phyloP scores from a whole-genome alignment of 2,113 vertebrate genomes.

The Ciconia stormi region DNA sequence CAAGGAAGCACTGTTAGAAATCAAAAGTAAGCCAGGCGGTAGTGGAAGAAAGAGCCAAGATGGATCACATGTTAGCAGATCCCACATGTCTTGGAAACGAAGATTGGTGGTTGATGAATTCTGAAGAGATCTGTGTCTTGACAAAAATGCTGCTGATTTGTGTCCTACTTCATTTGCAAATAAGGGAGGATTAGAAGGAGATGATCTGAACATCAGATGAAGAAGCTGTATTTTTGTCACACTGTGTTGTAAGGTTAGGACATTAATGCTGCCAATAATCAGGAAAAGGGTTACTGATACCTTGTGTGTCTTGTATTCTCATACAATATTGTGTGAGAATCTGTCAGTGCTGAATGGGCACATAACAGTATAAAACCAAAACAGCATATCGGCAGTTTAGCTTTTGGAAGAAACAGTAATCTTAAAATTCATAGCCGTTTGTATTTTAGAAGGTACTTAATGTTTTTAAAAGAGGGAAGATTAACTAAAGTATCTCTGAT shows the following conservation, averaged over 20 bases:
- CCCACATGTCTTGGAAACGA: constrained; percentile 32
- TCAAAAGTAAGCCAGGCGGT: constrained; percentile 77
- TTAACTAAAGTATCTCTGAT: neutral
- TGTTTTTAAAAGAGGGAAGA: neutral
- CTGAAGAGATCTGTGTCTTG: constrained; percentile 35
- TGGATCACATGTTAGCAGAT: constrained; percentile 53
- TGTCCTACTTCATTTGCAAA: constrained; percentile 10
- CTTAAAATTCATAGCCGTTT: neutral
- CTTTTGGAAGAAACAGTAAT: neutral
- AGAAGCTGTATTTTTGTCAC: neutral
- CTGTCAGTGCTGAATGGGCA: neutral
- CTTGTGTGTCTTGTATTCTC: neutral
- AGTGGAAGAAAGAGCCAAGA: constrained; percentile 67
- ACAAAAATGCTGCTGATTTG: constrained; percentile 22
- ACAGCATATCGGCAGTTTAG: neutral
- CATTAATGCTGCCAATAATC: neutral
- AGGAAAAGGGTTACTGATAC: neutral
- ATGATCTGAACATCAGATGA: neutral
- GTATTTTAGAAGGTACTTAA: neutral
- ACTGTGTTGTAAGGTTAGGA: neutral
- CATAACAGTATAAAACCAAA: neutral
- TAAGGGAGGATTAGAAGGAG: neutral
- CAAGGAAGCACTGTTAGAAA: constrained; percentile 82
- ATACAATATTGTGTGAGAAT: neutral
- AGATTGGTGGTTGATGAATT: neutral